A percentile compares a stretch with the other conserved stretches of the same genome.
These are phyloP conservation scores for Sebastiscus tertius DNA, from an alignment of 2,797 vertebrate species.

Conservation along the genomic window DNA sequence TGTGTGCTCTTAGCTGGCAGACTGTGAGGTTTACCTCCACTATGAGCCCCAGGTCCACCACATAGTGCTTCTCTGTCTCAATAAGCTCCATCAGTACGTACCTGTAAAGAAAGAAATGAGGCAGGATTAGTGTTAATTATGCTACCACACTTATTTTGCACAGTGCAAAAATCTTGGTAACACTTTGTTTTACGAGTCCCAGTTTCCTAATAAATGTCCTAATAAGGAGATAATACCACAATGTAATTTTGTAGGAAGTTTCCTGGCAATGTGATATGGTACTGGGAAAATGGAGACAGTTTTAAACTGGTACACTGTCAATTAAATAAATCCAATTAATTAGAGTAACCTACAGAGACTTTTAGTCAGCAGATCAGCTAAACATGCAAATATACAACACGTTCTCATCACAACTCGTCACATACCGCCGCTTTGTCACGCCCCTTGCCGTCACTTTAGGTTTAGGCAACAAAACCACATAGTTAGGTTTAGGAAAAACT, in stretches of 20 bases:
- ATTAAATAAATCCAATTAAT: not conserved
- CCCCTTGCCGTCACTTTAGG: too few species aligned
- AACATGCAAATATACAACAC: not conserved
- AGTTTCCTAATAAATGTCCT: not conserved
- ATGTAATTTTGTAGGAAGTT: not conserved
- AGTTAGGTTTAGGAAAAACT: too few species aligned
- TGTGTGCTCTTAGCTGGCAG: conserved; percentile 27
- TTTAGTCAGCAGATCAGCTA: not conserved
- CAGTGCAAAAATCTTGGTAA: not conserved
- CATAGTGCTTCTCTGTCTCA: conserved; percentile 94
- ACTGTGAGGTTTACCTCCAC: conserved; percentile 86
- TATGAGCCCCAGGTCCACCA: conserved; percentile 90
- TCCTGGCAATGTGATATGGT: conserved; percentile 10
- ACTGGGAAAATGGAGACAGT: not conserved
- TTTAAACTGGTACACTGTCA: not conserved
- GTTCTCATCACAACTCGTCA: not conserved
- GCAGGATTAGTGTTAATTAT: conserved; percentile 22
- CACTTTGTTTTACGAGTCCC: conserved; percentile 2
- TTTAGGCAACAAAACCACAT: too few species aligned
- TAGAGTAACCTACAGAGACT: not conserved
- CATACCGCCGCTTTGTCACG: not conserved
- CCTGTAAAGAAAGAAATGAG: conserved; percentile 76
- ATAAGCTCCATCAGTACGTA: conserved; percentile 93
- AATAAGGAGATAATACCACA: not conserved
- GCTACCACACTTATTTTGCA: not conserved